These are phyloP conservation scores for Luperina testacea DNA, from an alignment of 2,888 invertebrate genomes.

Conservation along the genomic window DNA sequence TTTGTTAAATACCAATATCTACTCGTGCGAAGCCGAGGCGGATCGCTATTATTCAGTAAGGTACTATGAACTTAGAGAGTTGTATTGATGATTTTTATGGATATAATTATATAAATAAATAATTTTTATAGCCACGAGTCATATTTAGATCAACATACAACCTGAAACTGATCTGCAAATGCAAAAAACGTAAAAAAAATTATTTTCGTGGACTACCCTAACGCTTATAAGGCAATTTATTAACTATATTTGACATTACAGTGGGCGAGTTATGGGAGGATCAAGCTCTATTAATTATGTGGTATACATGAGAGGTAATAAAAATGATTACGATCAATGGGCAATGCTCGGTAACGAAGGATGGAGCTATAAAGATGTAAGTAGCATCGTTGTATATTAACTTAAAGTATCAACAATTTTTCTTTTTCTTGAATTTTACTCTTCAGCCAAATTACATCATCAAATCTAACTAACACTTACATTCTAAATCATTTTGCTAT, in stretches of 20 bases:
- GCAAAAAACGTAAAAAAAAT: neutral
- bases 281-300: slow-evolving; percentile 92
- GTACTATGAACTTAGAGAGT: no score
- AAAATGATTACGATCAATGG: slow-evolving; percentile 92
- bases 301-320: slow-evolving; percentile 91
- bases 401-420: neutral
- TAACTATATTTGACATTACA: slow-evolving; percentile 70
- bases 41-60: no score
- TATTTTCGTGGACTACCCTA: neutral
- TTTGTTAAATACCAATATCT: no score
- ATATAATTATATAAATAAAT: neutral
- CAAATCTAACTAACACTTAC: neutral
- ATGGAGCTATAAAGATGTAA: slow-evolving; percentile 90
- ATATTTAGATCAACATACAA: neutral
- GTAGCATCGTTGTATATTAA: slow-evolving; percentile 23
- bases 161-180: neutral
- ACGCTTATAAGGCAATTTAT: neutral
- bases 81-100: neutral
- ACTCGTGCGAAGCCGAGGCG: no score
- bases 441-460: neutral
- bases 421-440: neutral
- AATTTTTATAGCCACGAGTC: neutral
- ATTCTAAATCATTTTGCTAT: neutral
- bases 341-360: slow-evolving; percentile 90
- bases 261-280: slow-evolving; percentile 92